These are phyloP conservation scores for Allobates femoralis DNA, from an alignment of 2,797 vertebrate genomes.

Conservation along the genomic window DNA sequence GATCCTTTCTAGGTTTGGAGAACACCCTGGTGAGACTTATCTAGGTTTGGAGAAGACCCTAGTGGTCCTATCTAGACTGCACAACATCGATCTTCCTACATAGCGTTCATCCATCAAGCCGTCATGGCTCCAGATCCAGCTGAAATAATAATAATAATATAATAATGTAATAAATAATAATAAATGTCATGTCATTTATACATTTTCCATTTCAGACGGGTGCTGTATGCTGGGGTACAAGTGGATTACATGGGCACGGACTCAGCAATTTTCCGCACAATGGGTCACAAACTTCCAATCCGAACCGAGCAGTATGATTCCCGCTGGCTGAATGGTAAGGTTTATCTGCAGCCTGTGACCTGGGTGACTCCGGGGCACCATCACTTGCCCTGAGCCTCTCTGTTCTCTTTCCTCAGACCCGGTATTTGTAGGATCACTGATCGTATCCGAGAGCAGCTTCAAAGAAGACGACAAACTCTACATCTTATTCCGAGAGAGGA, in stretches of 20 bases:
- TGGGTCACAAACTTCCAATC: conserved; percentile 80
- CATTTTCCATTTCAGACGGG: conserved; percentile 74
- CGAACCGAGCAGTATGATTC: conserved; percentile 85
- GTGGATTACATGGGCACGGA: conserved; percentile 87
- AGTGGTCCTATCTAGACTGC: too few species aligned
- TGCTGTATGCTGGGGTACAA: conserved; percentile 82
- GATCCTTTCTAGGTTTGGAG: too few species aligned
- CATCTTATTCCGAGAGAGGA: conserved; percentile 86
- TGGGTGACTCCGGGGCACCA: neutral
- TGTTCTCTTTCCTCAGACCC: conserved; percentile 73
- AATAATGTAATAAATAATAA: too few species aligned
- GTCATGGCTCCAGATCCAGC: too few species aligned
- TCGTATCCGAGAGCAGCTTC: conserved; percentile 83
- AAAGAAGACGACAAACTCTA: conserved; percentile 85
- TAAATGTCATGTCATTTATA: too few species aligned
- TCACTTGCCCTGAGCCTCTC: too few species aligned
- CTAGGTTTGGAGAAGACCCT: too few species aligned
- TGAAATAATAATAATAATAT: neutral
- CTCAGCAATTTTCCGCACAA: conserved; percentile 81
- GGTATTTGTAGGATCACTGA: conserved; percentile 81
- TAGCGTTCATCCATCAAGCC: too few species aligned
- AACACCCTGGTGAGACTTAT: too few species aligned
- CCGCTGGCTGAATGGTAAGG: conserved; percentile 85
- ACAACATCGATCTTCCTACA: too few species aligned
- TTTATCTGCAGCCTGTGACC: neutral